phyloP scores from a whole-genome alignment of 1,140 invertebrate genomes.

The Araneus ventricosus region DNA sequence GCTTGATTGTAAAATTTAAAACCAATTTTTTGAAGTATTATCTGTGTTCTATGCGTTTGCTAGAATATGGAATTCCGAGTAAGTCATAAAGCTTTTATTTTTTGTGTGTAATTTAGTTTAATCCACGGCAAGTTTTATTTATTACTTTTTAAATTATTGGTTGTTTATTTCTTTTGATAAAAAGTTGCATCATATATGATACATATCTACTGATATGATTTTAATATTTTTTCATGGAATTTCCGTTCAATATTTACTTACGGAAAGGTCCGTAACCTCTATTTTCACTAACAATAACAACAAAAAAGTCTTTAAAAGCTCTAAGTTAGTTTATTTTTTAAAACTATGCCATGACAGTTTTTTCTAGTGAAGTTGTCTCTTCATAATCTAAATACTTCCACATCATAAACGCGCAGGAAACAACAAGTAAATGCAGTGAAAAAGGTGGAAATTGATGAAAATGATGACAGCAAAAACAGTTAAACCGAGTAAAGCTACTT shows the following conservation, averaged over 20 bases:
- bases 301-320: not conserved
- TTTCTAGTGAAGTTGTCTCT: constrained; percentile 10
- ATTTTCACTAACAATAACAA: not conserved
- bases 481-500: constrained; percentile 41
- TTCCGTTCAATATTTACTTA: not conserved
- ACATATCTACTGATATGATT: no score
- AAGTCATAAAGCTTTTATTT: no score
- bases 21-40: no score
- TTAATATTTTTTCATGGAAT: no score
- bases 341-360: constrained; percentile 10
- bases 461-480: constrained; percentile 69
- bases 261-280: not conserved
- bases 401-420: constrained; percentile 57
- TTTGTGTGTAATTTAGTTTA: no score
- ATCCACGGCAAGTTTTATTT: no score
- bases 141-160: no score
- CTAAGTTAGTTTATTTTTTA: not conserved
- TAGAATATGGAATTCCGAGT: no score
- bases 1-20: no score
- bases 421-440: constrained; percentile 39
- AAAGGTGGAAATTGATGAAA: constrained; percentile 65
- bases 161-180: no score
- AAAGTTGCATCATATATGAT: no score
- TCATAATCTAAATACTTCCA: constrained; percentile 56
- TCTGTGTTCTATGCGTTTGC: no score